A percentile compares a stretch with the other conserved stretches of the same genome.
Conservation (phyloP, 2,888 invertebrate genomes). For the Chaetoderma sp. region DNA sequence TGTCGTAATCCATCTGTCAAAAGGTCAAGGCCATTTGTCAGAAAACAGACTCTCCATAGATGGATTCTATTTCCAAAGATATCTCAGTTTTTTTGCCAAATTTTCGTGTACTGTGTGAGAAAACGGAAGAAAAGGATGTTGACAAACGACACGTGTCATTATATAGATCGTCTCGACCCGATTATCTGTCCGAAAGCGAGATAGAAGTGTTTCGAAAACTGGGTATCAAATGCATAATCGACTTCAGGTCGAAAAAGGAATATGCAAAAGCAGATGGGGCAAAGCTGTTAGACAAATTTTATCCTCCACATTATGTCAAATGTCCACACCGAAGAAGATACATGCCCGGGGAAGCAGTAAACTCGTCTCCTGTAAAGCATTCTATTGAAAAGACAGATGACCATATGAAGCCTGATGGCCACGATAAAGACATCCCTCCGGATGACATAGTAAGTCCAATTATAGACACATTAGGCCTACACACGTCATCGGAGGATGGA, state of each 20-base stretch:
- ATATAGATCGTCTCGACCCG: slow-evolving; percentile 59
- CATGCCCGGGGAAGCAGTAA: slow-evolving; percentile 34
- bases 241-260: slow-evolving; percentile 52
- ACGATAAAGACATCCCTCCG: background rate
- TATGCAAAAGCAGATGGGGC: slow-evolving; percentile 44
- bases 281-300: slow-evolving; percentile 47
- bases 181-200: slow-evolving; percentile 46
- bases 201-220: slow-evolving; percentile 40
- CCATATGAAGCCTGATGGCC: background rate
- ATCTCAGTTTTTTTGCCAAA: no score
- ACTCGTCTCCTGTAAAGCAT: background rate
- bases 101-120: slow-evolving; percentile 33
- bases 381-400: background rate
- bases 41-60: no score
- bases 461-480: background rate
- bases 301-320: slow-evolving; percentile 44
- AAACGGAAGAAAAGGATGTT: background rate
- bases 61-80: no score
- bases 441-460: background rate
- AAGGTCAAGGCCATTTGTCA: no score
- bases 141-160: slow-evolving; percentile 12
- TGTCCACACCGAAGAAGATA: slow-evolving; percentile 37
- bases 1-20: no score
- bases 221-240: slow-evolving; percentile 52
- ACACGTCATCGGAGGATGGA: background rate